phyloP scores from a whole-genome alignment of 1,140 invertebrate species.

The Ostrea denselamellosa region DNA sequence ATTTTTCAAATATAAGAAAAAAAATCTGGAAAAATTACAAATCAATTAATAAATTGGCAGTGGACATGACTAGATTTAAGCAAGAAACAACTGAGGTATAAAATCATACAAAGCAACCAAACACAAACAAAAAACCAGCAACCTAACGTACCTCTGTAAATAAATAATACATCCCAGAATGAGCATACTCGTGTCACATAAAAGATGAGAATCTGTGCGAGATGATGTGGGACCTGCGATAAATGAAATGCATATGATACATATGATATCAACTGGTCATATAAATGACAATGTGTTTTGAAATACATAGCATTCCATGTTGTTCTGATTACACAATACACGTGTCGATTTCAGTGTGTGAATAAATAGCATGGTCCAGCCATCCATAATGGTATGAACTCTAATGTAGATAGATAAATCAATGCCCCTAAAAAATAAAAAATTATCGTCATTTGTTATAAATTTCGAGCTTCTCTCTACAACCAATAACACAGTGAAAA shows the following conservation, averaged over 20 bases:
- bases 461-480: too few relatives aligned
- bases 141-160: not conserved
- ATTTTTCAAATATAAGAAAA: not conserved
- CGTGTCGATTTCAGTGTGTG: not conserved
- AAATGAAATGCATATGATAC: not conserved
- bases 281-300: not conserved
- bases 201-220: not conserved
- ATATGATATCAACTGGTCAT: not conserved
- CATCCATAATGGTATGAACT: not conserved
- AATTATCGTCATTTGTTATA: too few relatives aligned
- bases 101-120: conserved; percentile 18
- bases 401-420: too few relatives aligned
- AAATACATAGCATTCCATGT: not conserved
- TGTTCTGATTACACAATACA: not conserved
- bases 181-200: not conserved
- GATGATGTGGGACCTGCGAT: not conserved
- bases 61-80: conserved; percentile 11
- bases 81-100: conserved; percentile 22
- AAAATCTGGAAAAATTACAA: conserved; percentile 8
- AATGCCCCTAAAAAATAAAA: too few relatives aligned
- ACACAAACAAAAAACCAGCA: not conserved
- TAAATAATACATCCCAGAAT: not conserved
- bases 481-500: too few relatives aligned
- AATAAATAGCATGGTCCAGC: not conserved
- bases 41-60: not conserved